A percentile compares a stretch with the other conserved stretches of the same genome.
Conservation (phyloP, 2,113 vertebrate species). For the Festucalex cinctus region DNA sequence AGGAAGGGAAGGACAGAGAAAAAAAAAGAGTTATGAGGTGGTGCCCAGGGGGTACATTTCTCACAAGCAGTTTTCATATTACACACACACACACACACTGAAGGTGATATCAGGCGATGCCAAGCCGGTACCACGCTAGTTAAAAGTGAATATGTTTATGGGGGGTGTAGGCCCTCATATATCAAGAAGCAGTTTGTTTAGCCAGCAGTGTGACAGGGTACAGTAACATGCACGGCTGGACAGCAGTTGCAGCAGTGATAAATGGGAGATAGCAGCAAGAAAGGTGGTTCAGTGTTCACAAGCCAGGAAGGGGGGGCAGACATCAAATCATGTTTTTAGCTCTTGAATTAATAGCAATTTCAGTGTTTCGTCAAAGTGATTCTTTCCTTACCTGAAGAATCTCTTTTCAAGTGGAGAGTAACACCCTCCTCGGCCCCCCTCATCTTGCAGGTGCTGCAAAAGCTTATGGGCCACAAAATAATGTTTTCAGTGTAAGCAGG, state of each 20-base stretch:
- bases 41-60: constrained; percentile 68
- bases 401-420: constrained; percentile 60
- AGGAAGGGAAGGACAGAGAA: constrained; percentile 27
- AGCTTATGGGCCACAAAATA: constrained; percentile 5
- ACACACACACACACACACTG: constrained; percentile 30
- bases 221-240: constrained; percentile 72
- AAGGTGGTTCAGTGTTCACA: constrained; percentile 35
- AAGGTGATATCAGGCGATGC: constrained; percentile 55
- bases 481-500: constrained; percentile 1
- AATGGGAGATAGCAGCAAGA: constrained; percentile 65
- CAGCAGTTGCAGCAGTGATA: constrained; percentile 70
- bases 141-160: constrained; percentile 87
- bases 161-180: constrained; percentile 80
- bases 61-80: constrained; percentile 56
- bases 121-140: constrained; percentile 72
- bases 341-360: constrained; percentile 55
- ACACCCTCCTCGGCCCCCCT: constrained; percentile 26
- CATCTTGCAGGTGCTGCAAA: constrained; percentile 14
- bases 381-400: constrained; percentile 42
- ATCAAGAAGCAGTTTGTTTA: constrained; percentile 88
- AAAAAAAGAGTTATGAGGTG: constrained; percentile 63
- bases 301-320: constrained; percentile 17
- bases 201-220: constrained; percentile 77
- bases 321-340: constrained; percentile 63
- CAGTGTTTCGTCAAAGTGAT: constrained; percentile 48